Evolutionary conservation across 2,888 invertebrate genomes (phyloP), one percentile per base, ranked within the genome.

Genomic region (Nymphalis c-album): DNA sequence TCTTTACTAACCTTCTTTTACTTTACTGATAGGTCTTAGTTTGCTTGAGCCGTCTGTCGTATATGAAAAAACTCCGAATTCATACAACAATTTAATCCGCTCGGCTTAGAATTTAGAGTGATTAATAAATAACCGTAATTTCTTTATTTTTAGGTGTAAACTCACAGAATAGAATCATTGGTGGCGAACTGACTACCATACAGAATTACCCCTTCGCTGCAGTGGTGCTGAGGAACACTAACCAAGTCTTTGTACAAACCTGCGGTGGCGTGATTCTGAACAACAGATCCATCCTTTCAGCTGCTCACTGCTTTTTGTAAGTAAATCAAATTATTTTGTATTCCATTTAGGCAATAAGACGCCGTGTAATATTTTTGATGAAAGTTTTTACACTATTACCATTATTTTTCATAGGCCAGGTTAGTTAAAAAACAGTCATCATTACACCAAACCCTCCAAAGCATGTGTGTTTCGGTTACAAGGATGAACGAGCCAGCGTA

Each of bases 201-300:
- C 53, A 70, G 1, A 51, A 45, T 7, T 75, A 71, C 48, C 76
- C 74, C 7, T 73, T 55, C 20, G 66, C 72, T 8, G 69, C 70
- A 3, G 65, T 64, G 16, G 59, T 75, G n/a, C 64, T 74, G 1
- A 63, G 53, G 45, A 50, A 67, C 3, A 61, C 55, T 47, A 35
- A 55, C 18, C 63, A 40, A 10, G 31, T n/a, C 18, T 77, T 71
- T 63, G 64, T 57, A 8, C 79, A 78, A 58, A 60, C 71, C 7
- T 79, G 79, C 59, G 79, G 74, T 35, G 78, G 78, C 1, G 68
- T 74, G 5, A 75, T 80, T 22, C 60, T 80, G 4, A 80, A 77
- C 40, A 71, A 69, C n/a, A 74, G 74, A 51, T 74, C 77, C 13
- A 63, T 79, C 13, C 69, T 79, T 7, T 69, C 77, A 13, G 78